Evolutionary conservation across 2,797 vertebrate genomes (phyloP).

Genomic region (Apogon hyalosoma): DNA sequence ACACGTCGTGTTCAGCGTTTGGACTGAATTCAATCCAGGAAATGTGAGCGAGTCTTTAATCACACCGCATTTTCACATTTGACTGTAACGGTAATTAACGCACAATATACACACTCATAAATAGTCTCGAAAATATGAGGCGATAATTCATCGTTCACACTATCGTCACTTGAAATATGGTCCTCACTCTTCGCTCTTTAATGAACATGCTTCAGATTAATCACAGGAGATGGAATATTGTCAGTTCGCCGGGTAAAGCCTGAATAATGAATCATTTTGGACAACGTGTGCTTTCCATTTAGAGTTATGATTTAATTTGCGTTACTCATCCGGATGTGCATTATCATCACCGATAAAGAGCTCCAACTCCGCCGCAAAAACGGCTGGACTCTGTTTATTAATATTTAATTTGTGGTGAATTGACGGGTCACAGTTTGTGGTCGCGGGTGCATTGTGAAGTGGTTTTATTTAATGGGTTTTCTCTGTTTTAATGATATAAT

Average conservation of each 20-base stretch:
- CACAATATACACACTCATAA: neutral
- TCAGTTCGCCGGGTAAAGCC: constrained; percentile 11
- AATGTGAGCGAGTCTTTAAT: neutral
- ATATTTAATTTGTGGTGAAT: too few species aligned
- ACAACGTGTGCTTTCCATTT: constrained; percentile 4
- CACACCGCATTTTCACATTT: neutral
- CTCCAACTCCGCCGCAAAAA: too few species aligned
- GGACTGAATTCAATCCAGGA: neutral
- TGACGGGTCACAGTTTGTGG: too few species aligned
- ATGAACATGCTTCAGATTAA: constrained; percentile 37
- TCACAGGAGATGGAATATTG: constrained; percentile 23
- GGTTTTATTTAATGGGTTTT: too few species aligned
- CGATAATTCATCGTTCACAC: constrained; percentile 18
- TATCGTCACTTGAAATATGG: constrained; percentile 17
- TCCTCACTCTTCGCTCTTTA: constrained; percentile 25
- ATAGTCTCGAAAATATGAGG: neutral
- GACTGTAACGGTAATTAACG: constrained; percentile 20
- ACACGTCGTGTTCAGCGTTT: too few species aligned
- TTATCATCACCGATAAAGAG: too few species aligned
- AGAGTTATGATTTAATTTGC: neutral
- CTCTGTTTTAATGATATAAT: too few species aligned
- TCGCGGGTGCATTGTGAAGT: too few species aligned
- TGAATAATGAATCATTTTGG: neutral
- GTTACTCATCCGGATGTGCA: too few species aligned
- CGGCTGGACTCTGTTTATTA: too few species aligned